Evolutionary conservation across 2,797 vertebrate species (phyloP).

Genomic region (Manis crassicaudata): DNA sequence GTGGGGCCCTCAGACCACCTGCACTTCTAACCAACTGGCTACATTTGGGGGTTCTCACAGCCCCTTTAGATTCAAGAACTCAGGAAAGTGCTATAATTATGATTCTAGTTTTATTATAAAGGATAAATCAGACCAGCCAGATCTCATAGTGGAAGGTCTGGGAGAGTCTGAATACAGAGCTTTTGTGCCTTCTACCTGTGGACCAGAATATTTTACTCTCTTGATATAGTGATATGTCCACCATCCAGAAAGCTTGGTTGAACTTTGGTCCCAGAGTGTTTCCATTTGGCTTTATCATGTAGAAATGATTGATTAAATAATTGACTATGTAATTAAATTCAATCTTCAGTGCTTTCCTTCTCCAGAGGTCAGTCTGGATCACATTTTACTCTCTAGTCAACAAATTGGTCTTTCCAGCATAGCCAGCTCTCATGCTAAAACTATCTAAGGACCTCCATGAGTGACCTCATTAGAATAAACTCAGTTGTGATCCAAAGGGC

Average conservation of each 20-base stretch:
- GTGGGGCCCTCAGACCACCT: background rate
- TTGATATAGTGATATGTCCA: background rate
- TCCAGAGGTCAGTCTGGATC: background rate
- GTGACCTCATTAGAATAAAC: background rate
- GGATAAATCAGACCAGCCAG: background rate
- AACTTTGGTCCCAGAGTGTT: background rate
- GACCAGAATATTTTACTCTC: background rate
- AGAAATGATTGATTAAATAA: background rate
- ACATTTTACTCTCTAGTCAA: background rate
- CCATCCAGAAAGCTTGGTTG: background rate
- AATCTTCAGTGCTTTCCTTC: background rate
- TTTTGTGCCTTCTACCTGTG: background rate
- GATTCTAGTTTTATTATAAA: background rate
- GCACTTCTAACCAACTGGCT: background rate
- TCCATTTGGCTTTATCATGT: background rate
- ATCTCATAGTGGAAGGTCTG: background rate
- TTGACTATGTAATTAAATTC: no score
- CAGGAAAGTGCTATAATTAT: background rate
- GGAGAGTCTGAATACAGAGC: background rate
- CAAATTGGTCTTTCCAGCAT: background rate
- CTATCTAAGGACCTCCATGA: no score
- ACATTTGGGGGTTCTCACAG: background rate
- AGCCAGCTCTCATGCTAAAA: background rate
- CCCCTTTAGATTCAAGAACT: background rate
- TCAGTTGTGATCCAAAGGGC: background rate